Conservation (phyloP, 2,888 invertebrate species). For the Desoria tigrina region DNA sequence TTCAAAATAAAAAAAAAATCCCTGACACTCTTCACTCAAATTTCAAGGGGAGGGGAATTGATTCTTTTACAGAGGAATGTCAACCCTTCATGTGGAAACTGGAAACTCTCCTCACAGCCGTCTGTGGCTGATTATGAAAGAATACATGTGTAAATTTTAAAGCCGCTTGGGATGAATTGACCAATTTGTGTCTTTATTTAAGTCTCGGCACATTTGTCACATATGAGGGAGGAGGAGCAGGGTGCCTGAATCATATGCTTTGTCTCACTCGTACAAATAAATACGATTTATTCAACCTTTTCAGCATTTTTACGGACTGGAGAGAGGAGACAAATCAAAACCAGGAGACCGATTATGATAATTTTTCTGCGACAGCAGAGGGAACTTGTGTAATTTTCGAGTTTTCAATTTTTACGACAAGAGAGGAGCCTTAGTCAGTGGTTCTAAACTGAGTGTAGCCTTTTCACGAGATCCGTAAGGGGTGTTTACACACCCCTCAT, state of each 20-base stretch:
- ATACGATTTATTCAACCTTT: not conserved
- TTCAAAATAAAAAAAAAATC: too few relatives aligned
- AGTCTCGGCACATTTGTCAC: not conserved
- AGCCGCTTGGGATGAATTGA: constrained; percentile 20
- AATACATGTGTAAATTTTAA: constrained; percentile 26
- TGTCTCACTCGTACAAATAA: too few relatives aligned
- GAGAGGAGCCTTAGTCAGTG: not conserved
- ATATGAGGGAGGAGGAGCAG: too few relatives aligned
- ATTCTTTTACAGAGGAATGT: constrained; percentile 5
- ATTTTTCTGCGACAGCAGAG: not conserved
- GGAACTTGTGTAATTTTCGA: not conserved
- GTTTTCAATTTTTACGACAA: not conserved
- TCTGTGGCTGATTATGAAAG: constrained; percentile 19
- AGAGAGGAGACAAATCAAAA: constrained; percentile 13
- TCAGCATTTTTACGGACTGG: not conserved
- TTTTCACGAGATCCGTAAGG: not conserved
- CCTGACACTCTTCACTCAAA: not conserved
- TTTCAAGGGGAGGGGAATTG: constrained; percentile 16
- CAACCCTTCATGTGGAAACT: constrained; percentile 19
- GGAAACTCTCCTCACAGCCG: not conserved
- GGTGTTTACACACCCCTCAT: constrained; percentile 7
- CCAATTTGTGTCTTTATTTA: constrained; percentile 12
- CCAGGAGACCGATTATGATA: constrained; percentile 22
- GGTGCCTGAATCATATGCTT: too few relatives aligned
- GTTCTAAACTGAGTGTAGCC: not conserved